Conservation (phyloP, 2,113 vertebrate genomes). For the Bombycilla garrulus region DNA sequence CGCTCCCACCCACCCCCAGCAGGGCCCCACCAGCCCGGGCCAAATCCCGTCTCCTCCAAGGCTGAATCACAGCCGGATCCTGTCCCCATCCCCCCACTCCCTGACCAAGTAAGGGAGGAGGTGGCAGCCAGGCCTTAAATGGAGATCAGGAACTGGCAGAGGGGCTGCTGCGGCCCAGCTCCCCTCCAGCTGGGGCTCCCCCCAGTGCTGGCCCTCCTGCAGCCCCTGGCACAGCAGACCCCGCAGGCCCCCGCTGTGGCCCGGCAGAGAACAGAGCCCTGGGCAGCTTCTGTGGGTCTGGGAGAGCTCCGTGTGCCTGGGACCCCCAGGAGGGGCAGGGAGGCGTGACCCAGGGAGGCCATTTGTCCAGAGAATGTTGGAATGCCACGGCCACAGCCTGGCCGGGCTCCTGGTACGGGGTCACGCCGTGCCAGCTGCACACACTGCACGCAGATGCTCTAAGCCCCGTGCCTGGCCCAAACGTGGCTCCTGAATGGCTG, state of each 20-base stretch:
- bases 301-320: not conserved
- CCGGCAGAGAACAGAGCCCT: not conserved
- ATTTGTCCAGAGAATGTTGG: not conserved
- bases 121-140: conserved; percentile 48
- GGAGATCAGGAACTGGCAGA: not conserved
- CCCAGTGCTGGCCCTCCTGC: not conserved
- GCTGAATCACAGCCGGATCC: not conserved
- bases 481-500: not conserved
- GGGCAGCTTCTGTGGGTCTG: not conserved
- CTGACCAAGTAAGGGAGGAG: conserved; percentile 19
- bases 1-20: not conserved
- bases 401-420: fast-evolving
- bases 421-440: not conserved
- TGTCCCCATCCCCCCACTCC: not conserved
- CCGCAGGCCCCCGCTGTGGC: too few species aligned
- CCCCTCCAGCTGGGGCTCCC: not conserved
- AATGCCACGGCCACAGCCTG: not conserved
- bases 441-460: not conserved
- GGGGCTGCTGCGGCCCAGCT: not conserved
- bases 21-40: not conserved
- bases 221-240: not conserved
- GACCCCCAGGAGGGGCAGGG: not conserved
- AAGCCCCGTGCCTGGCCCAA: not conserved
- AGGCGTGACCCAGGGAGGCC: fast-evolving
- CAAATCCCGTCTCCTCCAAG: not conserved